Base-by-base conservation (phyloP, 2,797 vertebrate species). In the Poeciliopsis infans region DNA sequence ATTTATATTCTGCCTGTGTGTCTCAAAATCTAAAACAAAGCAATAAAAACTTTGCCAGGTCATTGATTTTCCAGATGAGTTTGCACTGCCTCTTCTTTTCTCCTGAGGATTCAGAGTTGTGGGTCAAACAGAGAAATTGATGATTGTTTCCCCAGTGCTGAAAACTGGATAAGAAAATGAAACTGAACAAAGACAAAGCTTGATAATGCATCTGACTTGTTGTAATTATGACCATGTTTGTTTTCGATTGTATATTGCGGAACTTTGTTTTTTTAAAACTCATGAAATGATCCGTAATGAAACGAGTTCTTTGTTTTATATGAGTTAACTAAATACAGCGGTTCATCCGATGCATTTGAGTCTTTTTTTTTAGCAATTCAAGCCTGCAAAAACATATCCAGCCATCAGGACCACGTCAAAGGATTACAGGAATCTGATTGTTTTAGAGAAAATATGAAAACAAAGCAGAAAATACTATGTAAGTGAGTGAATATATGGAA, bases 121-220 rank as follows among this genome's bases (percentile, higher is more conserved):
- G 57, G 41, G 39, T 73, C 47, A 15, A 41, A 47, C 15, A 77
- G 57, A 70, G 39, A 82, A 78, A 57, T 72, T 83, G 74, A 85
- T 83, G 69, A 74, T 64, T 11, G 31, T 28, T 69, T 61, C 75
- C 80, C 16, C 41, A 33, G 46, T 76, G 70, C 80, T 47, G 81
- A 86, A 88, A 85, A 85, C 84, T 80, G 90, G 81, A 61, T 47
- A 75, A 86, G 83, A 89, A 43, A 79, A 79, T 72, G 61, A 77
- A 70, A 57, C 68, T 72, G 68, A 73, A 43, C 80, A 51, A 79
- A 88, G 73, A 72, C 83, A 23, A 36, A 36, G 23, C 18, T 20
- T 36, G 7, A 39, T 39, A 66, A 66, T 4, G 18, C 18, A 39
- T 39, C 61, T 66, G 7, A 39, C 16, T 23, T 11, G 16, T 13